Conservation (phyloP, 2,113 vertebrate species). For the Haliaeetus leucogaster region DNA sequence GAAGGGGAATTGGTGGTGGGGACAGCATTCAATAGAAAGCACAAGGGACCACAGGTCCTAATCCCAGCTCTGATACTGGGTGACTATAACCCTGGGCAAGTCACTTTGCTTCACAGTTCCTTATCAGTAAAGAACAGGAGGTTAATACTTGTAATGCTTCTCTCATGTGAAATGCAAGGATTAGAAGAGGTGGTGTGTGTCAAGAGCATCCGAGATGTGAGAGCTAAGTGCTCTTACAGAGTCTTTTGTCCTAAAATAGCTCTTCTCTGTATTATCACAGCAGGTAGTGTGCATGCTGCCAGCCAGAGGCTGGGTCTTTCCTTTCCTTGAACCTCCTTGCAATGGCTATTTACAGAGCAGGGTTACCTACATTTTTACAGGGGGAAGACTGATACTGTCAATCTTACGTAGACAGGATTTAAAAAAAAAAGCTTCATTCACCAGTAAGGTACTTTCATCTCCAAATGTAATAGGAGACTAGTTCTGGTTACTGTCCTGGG, state of each 20-base stretch:
- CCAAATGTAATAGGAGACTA: neutral
- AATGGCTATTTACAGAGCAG: neutral
- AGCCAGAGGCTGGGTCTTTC: neutral
- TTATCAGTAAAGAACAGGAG: neutral
- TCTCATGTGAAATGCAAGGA: neutral
- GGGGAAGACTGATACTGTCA: neutral
- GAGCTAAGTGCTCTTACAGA: neutral
- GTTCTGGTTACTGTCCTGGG: neutral
- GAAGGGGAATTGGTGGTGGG: neutral
- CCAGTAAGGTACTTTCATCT: neutral
- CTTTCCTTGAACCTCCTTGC: neutral
- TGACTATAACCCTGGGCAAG: neutral
- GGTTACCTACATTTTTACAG: neutral
- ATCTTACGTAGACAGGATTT: neutral
- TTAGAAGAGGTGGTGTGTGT: neutral
- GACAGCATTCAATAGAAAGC: neutral
- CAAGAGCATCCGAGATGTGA: neutral
- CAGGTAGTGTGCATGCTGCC: neutral
- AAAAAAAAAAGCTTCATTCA: neutral
- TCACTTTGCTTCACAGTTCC: neutral
- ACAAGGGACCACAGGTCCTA: neutral
- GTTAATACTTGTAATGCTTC: neutral
- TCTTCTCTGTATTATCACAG: neutral
- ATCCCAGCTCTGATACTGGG: neutral
- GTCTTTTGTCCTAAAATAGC: neutral